Evolutionary conservation across 2,113 vertebrate species (phyloP).

Genomic region (rat (Rattus norvegicus)): DNA sequence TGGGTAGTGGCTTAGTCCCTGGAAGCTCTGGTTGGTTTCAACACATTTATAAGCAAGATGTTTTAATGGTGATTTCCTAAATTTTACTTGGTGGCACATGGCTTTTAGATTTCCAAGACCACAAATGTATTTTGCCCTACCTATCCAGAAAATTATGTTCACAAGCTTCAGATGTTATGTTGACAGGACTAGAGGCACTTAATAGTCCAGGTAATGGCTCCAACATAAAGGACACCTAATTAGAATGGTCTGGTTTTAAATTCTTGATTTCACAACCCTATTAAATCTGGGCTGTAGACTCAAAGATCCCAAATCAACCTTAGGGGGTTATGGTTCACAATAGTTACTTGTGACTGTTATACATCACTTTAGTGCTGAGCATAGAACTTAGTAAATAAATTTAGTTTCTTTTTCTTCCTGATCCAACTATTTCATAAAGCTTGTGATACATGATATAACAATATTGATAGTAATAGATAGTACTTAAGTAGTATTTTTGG

Average conservation of each 20-base stretch:
- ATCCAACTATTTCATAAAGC: conserved; percentile 1
- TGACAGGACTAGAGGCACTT: conserved; percentile 46
- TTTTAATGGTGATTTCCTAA: conserved; percentile 85
- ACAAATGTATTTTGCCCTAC: conserved; percentile 84
- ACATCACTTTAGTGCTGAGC: background rate
- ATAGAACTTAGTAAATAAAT: conserved; percentile 20
- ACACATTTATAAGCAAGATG: conserved; percentile 83
- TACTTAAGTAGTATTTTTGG: conserved; percentile 21
- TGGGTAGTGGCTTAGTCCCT: no score
- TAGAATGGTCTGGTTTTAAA: conserved; percentile 1
- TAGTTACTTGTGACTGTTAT: conserved; percentile 30
- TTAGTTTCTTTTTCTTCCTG: conserved; percentile 17
- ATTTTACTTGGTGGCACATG: conserved; percentile 85
- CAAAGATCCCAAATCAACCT: conserved; percentile 2
- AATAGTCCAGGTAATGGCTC: background rate
- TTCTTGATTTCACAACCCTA: conserved; percentile 48
- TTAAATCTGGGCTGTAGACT: background rate
- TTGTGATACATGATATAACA: background rate
- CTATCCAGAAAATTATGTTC: conserved; percentile 69
- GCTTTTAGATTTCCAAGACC: conserved; percentile 87
- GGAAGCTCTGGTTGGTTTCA: conserved; percentile 55
- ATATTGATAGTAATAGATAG: conserved; percentile 18
- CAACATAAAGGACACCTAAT: conserved; percentile 20
- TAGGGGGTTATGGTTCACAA: background rate
- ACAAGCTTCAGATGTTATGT: conserved; percentile 81